A percentile compares a stretch with the other conserved stretches of the same genome.
These are phyloP conservation scores for Oscheius sp. DNA, from an alignment of 2,888 invertebrate genomes.

Conservation along the genomic window DNA sequence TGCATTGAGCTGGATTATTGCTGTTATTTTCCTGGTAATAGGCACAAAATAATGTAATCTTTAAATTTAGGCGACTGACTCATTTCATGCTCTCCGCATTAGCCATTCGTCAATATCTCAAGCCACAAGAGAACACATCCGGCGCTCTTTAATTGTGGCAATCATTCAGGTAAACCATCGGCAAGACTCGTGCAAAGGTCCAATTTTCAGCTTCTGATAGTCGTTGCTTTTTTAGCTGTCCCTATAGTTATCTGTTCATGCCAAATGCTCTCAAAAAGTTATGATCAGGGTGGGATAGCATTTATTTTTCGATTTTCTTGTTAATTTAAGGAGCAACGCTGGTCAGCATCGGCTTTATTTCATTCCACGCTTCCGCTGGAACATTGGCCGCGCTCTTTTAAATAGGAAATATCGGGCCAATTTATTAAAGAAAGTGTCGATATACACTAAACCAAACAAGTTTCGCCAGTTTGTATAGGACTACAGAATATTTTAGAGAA, in stretches of 20 bases:
- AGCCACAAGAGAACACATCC: not conserved
- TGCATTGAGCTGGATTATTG: not conserved
- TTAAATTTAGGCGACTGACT: not conserved
- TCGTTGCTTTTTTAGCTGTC: not conserved
- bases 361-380: slow-evolving; percentile 18
- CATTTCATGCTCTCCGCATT: too few species aligned
- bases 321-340: not conserved
- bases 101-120: too few species aligned
- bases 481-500: too few species aligned
- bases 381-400: not conserved
- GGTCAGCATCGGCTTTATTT: not conserved
- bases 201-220: not conserved
- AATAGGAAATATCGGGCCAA: slow-evolving; percentile 5
- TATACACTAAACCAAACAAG: not conserved
- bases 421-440: not conserved
- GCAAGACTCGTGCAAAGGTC: not conserved
- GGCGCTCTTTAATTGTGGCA: not conserved
- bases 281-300: not conserved
- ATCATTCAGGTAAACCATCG: not conserved
- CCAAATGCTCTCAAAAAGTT: not conserved
- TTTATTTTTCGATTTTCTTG: not conserved
- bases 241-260: not conserved
- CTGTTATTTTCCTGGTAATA: not conserved
- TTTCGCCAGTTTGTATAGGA: too few species aligned
- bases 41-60: not conserved